Percentiles rank a stretch among this genome's conserved stretches.
phyloP scores from a whole-genome alignment of 2,797 vertebrate genomes.

The Chiloscyllium punctatum region DNA sequence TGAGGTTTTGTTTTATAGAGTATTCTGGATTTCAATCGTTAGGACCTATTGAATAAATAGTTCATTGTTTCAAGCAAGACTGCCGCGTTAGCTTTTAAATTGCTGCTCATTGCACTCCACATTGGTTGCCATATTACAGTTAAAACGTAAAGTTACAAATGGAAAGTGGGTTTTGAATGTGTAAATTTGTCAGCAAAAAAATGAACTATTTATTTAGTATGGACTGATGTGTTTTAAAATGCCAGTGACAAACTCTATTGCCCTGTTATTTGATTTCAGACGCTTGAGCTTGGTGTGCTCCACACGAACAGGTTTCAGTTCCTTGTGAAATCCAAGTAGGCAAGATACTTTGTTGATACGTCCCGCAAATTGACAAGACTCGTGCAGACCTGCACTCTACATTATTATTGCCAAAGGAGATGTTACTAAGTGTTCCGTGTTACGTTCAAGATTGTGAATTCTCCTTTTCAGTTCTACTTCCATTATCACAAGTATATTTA shows the following conservation, averaged over 20 bases:
- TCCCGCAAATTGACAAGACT: neutral
- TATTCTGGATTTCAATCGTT: neutral
- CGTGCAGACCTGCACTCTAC: neutral
- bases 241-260: neutral
- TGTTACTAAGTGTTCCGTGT: neutral
- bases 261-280: neutral
- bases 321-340: neutral
- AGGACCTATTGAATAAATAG: slow-evolving; percentile 14
- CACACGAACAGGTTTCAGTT: neutral
- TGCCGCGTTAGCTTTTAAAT: neutral
- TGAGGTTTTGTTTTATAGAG: neutral
- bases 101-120: slow-evolving; percentile 9
- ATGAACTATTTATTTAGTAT: slow-evolving; percentile 24
- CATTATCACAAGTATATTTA: neutral
- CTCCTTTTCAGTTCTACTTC: slow-evolving; percentile 1
- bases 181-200: neutral
- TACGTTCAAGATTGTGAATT: neutral
- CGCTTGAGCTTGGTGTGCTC: no score
- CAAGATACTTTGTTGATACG: neutral
- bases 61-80: neutral
- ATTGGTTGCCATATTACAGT: neutral
- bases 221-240: neutral
- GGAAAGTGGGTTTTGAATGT: neutral
- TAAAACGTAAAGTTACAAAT: neutral
- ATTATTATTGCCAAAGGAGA: neutral